These are phyloP conservation scores for Panthera uncia DNA, from an alignment of 2,113 vertebrate genomes.

Conservation along the genomic window DNA sequence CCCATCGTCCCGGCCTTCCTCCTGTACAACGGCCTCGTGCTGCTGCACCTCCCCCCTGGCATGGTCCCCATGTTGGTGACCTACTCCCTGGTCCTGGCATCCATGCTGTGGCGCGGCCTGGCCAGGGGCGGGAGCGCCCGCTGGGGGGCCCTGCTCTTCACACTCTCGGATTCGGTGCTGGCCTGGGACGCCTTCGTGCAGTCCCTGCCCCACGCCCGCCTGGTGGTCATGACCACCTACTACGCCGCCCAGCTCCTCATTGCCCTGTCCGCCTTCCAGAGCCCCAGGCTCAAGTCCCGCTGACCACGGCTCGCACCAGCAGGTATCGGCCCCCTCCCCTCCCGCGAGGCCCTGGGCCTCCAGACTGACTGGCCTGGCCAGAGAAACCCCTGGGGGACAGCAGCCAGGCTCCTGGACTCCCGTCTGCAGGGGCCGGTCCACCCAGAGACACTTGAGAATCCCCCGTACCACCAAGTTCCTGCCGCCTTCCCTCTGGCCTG, in stretches of 20 bases:
- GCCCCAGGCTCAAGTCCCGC: background rate
- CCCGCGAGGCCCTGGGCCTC: background rate
- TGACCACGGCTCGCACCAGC: background rate
- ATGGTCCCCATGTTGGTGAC: slow-evolving; percentile 78
- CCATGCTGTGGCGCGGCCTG: slow-evolving; percentile 84
- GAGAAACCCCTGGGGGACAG: fast-evolving
- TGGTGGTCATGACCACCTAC: slow-evolving; percentile 88
- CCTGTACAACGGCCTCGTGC: slow-evolving; percentile 71
- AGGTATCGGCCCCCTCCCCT: fast-evolving
- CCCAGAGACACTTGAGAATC: background rate
- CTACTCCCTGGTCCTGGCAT: slow-evolving; percentile 81
- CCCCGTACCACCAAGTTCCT: fast-evolving
- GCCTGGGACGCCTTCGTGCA: slow-evolving; percentile 84
- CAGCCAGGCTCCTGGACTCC: background rate
- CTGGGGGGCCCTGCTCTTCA: slow-evolving; percentile 85
- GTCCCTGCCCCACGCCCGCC: slow-evolving; percentile 35
- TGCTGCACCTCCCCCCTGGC: slow-evolving; percentile 78
- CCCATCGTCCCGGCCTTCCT: background rate
- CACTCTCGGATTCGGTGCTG: slow-evolving; percentile 86
- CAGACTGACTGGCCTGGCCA: too few species aligned
- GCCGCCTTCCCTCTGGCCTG: background rate
- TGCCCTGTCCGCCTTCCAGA: background rate
- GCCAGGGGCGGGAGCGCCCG: slow-evolving; percentile 44
- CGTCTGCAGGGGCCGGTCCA: fast-evolving
- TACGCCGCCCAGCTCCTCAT: slow-evolving; percentile 90